phyloP scores from a whole-genome alignment of 2,113 vertebrate genomes.

The Lethenteron camtschaticum region DNA sequence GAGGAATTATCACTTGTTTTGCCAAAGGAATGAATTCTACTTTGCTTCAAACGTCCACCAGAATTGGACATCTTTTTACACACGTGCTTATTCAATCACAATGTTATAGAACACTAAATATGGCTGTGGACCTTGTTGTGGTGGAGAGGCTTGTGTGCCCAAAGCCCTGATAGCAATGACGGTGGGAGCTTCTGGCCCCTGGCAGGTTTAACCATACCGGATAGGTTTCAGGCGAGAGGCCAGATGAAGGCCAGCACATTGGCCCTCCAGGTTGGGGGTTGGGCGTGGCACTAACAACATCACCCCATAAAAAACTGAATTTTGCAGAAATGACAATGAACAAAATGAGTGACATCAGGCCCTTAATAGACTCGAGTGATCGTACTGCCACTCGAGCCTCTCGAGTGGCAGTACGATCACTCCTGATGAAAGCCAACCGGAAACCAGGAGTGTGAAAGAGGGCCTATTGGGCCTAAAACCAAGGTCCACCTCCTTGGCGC shows the following conservation, averaged over 20 bases:
- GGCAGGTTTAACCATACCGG: background rate
- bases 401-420: background rate
- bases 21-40: no score
- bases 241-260: background rate
- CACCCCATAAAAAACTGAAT: background rate
- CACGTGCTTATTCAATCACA: no score
- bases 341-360: background rate
- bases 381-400: background rate
- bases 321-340: background rate
- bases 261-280: background rate
- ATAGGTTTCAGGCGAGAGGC: background rate
- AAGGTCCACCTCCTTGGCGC: background rate
- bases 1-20: no score
- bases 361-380: background rate
- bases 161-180: background rate
- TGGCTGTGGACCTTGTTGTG: background rate
- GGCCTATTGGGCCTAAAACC: background rate
- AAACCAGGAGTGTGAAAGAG: background rate
- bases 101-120: no score
- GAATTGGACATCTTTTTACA: no score
- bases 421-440: background rate
- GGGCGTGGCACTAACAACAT: background rate
- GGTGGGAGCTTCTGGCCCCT: background rate
- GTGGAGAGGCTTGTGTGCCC: conserved; percentile 1
- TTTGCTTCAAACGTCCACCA: no score